A percentile compares a stretch with the other conserved stretches of the same genome.
Evolutionary conservation across 2,113 vertebrate species (phyloP).

Genomic region (Dipodomys merriami): DNA sequence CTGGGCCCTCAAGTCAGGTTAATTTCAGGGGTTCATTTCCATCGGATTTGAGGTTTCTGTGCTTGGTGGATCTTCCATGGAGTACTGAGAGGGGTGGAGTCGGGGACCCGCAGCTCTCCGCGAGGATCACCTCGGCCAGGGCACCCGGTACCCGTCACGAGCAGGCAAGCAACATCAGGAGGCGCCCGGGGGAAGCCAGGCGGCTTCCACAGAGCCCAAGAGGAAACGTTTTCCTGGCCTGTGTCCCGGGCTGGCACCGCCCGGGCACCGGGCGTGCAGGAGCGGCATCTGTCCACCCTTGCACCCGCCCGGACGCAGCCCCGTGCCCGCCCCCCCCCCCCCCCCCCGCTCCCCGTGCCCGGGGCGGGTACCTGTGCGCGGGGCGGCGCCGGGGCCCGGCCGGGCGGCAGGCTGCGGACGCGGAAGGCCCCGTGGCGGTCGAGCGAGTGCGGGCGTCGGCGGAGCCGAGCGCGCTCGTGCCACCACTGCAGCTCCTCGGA

Average conservation of each 20-base stretch:
- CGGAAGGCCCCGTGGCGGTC: constrained; percentile 87
- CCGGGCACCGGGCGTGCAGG: too few relatives aligned
- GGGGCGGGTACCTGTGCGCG: constrained; percentile 69
- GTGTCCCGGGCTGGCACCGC: background rate
- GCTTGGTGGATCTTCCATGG: background rate
- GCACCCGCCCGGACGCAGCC: too few relatives aligned
- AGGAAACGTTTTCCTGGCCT: background rate
- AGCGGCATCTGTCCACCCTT: too few relatives aligned
- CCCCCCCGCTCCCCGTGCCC: background rate
- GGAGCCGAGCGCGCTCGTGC: constrained; percentile 89
- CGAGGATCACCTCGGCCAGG: background rate
- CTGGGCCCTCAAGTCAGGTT: background rate
- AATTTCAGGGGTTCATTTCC: background rate
- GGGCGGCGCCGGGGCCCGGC: background rate
- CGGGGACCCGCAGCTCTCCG: background rate
- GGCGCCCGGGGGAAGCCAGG: background rate
- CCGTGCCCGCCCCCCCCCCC: too few relatives aligned
- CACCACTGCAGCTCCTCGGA: constrained; percentile 92
- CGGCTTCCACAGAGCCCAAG: background rate
- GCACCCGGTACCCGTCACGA: background rate
- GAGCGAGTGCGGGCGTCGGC: constrained; percentile 79
- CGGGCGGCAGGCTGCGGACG: constrained; percentile 78
- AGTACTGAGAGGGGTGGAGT: too few relatives aligned
- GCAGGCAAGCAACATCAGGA: background rate
- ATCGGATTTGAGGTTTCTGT: background rate